Conservation (phyloP, 2,888 invertebrate species). For the Antheraea assamensis region DNA sequence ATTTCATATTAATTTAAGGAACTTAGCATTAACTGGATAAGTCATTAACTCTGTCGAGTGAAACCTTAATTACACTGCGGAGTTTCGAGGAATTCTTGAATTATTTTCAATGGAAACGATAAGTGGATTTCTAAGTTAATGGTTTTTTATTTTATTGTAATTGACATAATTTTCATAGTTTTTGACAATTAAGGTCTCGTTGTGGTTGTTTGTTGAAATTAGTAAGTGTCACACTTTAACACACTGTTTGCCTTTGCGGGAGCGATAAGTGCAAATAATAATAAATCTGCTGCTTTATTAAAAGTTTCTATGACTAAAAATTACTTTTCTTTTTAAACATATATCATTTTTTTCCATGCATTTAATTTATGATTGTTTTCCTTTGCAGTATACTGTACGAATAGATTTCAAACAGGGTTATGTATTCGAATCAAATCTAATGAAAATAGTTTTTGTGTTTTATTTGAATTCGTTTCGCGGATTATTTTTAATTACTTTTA, state of each 20-base stretch:
- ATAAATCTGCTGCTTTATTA: not conserved
- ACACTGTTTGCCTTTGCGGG: not conserved
- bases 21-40: not conserved
- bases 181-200: slow-evolving; percentile 3
- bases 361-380: too few relatives aligned
- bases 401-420: too few relatives aligned
- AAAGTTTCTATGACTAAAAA: not conserved
- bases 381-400: too few relatives aligned
- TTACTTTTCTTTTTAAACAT: too few relatives aligned
- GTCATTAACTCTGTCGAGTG: not conserved
- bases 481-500: too few relatives aligned
- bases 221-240: not conserved
- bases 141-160: slow-evolving; percentile 38
- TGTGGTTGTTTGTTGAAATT: not conserved
- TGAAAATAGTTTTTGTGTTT: too few relatives aligned
- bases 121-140: slow-evolving; percentile 36
- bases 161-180: slow-evolving; percentile 35
- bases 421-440: too few relatives aligned
- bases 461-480: too few relatives aligned
- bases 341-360: too few relatives aligned
- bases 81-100: slow-evolving; percentile 23
- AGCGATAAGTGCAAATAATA: not conserved
- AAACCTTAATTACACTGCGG: slow-evolving; percentile 16
- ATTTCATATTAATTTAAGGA: not conserved
- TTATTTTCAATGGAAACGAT: slow-evolving; percentile 26